Conservation (phyloP, 2,113 vertebrate species). For the Lota lota region DNA sequence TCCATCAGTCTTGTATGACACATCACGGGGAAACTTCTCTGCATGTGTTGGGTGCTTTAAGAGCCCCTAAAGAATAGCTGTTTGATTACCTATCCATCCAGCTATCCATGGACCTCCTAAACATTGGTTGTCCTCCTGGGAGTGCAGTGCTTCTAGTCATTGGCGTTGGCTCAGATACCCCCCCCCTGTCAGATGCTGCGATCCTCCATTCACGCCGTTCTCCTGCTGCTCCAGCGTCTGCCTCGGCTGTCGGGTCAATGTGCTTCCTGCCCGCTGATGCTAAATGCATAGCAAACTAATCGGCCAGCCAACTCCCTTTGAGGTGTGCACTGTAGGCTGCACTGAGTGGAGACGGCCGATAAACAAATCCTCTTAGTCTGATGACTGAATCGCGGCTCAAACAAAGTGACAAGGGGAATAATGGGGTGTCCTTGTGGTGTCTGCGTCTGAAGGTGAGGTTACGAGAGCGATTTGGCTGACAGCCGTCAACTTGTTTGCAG, state of each 20-base stretch:
- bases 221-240: constrained; percentile 33
- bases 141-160: too few relatives aligned
- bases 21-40: too few relatives aligned
- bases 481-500: constrained; percentile 43
- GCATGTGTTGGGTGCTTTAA: too few relatives aligned
- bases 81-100: too few relatives aligned
- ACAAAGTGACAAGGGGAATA: constrained; percentile 41
- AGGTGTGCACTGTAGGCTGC: constrained; percentile 26
- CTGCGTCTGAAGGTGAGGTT: constrained; percentile 45
- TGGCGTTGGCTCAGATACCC: too few relatives aligned
- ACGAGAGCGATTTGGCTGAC: constrained; percentile 37
- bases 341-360: constrained; percentile 15
- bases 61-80: too few relatives aligned
- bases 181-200: not conserved
- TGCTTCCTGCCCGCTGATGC: constrained; percentile 51
- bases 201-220: not conserved
- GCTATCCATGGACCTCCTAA: too few relatives aligned
- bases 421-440: constrained; percentile 39
- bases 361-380: constrained; percentile 29
- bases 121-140: too few relatives aligned
- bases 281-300: constrained; percentile 58
- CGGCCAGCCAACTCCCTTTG: constrained; percentile 30
- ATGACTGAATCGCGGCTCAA: constrained; percentile 20
- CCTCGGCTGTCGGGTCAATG: constrained; percentile 57
- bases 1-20: too few relatives aligned